Conservation (phyloP, 35 echinoderm and acorn worm species). For the Ptychodera flava region DNA sequence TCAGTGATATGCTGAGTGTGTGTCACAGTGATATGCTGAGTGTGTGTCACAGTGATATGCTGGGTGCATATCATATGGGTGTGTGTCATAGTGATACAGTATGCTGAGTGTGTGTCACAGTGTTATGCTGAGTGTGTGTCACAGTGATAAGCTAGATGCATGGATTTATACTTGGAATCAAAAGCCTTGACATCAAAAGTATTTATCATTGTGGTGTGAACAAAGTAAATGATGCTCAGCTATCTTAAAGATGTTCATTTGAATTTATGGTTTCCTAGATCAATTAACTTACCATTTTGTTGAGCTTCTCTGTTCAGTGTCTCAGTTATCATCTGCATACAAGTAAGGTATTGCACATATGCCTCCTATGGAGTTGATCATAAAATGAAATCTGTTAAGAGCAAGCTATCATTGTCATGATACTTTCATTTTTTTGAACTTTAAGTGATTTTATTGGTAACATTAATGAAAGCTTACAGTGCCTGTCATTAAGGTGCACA, state of each 20-base stretch:
- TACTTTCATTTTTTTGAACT: not conserved
- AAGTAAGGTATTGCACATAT: not conserved
- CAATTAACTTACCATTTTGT: not conserved
- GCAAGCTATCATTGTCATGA: not conserved
- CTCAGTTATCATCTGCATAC: not conserved
- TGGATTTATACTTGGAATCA: not conserved
- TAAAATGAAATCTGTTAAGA: not conserved
- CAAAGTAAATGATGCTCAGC: too few species aligned
- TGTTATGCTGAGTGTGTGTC: not conserved
- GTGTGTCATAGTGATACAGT: too few species aligned
- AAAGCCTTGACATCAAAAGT: not conserved
- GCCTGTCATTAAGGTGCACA: too few species aligned
- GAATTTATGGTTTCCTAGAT: too few species aligned
- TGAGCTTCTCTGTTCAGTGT: not conserved
- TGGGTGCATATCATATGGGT: too few species aligned
- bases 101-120: not conserved
- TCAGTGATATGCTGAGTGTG: too few species aligned
- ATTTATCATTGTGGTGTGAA: too few species aligned
- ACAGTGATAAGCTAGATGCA: not conserved
- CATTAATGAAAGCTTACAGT: too few species aligned
- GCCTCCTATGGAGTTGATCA: not conserved
- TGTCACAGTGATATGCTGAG: too few species aligned
- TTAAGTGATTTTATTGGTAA: not conserved
- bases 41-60: too few species aligned
- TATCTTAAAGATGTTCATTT: too few species aligned